These are phyloP conservation scores for Harlomillsia oculata DNA, from an alignment of 1,140 invertebrate genomes.

Conservation along the genomic window DNA sequence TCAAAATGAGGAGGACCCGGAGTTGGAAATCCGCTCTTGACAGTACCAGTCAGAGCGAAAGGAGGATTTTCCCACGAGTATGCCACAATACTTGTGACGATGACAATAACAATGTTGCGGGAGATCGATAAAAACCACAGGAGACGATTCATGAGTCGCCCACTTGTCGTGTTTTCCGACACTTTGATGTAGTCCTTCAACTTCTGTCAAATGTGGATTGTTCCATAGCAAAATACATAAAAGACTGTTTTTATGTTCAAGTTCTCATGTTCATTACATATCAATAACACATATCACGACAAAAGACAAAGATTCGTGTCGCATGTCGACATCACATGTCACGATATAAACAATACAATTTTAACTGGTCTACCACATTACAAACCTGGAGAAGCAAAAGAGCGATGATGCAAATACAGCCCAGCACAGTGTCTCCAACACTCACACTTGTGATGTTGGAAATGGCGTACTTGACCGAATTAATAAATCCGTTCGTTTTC, in stretches of 20 bases:
- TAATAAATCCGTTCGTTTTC: slow-evolving; percentile 52
- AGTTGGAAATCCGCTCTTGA: slow-evolving; percentile 52
- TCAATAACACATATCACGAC: too few species aligned
- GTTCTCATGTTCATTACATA: too few species aligned
- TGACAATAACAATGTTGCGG: slow-evolving; percentile 27
- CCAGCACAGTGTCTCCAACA: slow-evolving; percentile 56
- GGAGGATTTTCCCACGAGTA: slow-evolving; percentile 6
- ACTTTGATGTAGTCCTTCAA: background rate
- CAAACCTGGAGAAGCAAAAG: slow-evolving; percentile 51
- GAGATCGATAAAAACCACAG: slow-evolving; percentile 4
- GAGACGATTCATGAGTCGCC: background rate
- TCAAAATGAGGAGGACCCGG: slow-evolving; percentile 52
- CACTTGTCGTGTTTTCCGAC: background rate
- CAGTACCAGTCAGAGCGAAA: slow-evolving; percentile 53
- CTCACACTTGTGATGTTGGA: slow-evolving; percentile 56
- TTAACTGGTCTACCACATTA: background rate
- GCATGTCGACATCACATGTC: too few species aligned
- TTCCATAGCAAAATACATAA: too few species aligned
- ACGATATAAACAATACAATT: background rate
- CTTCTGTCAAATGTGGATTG: background rate
- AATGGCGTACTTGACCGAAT: slow-evolving; percentile 49
- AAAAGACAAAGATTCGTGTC: too few species aligned
- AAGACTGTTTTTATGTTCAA: too few species aligned
- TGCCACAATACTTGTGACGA: slow-evolving; percentile 17
- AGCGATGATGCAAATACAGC: slow-evolving; percentile 54